These are phyloP conservation scores for Dynastes hyllus DNA, from an alignment of 2,888 invertebrate genomes.

Conservation along the genomic window DNA sequence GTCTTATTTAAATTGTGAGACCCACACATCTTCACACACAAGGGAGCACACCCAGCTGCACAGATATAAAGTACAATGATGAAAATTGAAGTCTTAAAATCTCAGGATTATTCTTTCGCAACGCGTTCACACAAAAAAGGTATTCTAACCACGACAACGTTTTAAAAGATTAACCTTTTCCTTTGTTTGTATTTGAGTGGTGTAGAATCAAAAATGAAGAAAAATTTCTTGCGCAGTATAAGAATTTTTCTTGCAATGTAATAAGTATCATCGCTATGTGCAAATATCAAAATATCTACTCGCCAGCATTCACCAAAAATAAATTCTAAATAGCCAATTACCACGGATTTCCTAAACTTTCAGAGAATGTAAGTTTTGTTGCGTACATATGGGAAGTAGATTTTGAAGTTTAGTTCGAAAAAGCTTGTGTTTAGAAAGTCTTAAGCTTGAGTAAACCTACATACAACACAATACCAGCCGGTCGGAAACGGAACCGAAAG, in stretches of 20 bases:
- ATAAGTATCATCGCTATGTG: neutral
- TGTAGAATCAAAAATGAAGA: neutral
- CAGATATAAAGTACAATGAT: neutral
- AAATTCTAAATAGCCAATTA: neutral
- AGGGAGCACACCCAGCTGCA: conserved; percentile 4
- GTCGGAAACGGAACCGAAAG: too few relatives aligned
- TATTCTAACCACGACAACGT: neutral
- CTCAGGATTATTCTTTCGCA: neutral
- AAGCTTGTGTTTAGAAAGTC: too few relatives aligned
- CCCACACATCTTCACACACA: conserved; percentile 10
- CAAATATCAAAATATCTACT: too few relatives aligned
- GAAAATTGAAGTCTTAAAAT: neutral
- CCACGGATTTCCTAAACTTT: neutral
- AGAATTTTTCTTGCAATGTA: too few relatives aligned
- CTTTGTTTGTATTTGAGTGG: neutral
- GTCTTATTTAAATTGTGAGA: conserved; percentile 22
- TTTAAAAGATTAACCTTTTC: neutral
- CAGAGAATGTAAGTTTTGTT: neutral
- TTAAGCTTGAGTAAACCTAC: too few relatives aligned
- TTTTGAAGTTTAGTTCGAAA: too few relatives aligned
- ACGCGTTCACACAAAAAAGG: neutral
- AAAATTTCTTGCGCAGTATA: neutral
- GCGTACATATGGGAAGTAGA: too few relatives aligned
- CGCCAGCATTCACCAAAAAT: too few relatives aligned
- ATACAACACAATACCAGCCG: too few relatives aligned